Evolutionary conservation across 1,140 invertebrate species (phyloP), one percentile per base, ranked within the genome.

Genomic region (Hormaphis cornu): DNA sequence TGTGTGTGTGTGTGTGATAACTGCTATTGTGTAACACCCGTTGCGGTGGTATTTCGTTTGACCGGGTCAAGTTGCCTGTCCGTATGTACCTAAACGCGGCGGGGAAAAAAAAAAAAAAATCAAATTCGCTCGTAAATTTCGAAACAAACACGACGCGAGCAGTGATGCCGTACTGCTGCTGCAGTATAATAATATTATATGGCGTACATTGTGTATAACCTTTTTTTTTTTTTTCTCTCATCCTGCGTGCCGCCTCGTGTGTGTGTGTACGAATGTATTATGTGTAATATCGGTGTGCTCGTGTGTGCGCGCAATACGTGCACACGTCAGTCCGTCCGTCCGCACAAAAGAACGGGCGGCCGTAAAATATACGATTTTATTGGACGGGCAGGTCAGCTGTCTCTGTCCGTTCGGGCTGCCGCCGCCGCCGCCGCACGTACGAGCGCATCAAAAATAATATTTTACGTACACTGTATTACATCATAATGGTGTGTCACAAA

Each of bases 361-460:
- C 61, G 61, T 66, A 66, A 66, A 66, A 10, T 66, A 66, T 46
- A 66, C 44, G 44, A 48, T 66, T 66, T 66, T 66, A 66, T 66
- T 66, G 61, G 61, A 66, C 61, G 61, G 61, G 44, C 35, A 66
- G 61, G 61, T 66, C 61, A 66, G 61, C 61, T 66, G 61, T 66
- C 61, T 9, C 61, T n/a, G 33, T 24, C 24, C 8, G 40, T 14
- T 28, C 50, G 12, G 46, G 46, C 46, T 24, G 46, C 22, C 46
- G 22, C 30, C 2, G 14, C 42, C 18, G 33, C 5, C 24, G 35
- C 35, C n/a, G 24, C 26, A 46, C 24, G n/a, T 9, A n/a, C 40
- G 12, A n/a, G n/a, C n/a, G n/a, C n/a, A n/a, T n/a, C n/a, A n/a
- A n/a, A n/a, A n/a, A n/a, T n/a, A n/a, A n/a, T n/a, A n/a, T n/a